Percentiles rank a stretch among this genome's conserved stretches.
Conservation (phyloP, 30 jellyfish, hydroid and myxozoan genomes). For the Rhopilema esculentum region DNA sequence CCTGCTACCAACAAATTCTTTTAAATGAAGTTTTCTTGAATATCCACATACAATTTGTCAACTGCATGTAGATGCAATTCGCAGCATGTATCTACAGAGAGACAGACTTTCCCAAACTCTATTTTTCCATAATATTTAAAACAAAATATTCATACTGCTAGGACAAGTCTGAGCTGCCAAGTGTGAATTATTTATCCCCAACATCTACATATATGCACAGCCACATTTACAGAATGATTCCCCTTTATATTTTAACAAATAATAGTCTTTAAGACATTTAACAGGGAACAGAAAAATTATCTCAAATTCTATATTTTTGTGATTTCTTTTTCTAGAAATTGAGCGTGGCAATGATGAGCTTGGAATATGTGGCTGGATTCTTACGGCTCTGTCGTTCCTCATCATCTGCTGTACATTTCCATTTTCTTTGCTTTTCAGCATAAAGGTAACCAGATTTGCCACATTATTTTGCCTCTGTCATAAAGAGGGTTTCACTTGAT, state of each 20-base stretch:
- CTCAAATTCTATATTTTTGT: not conserved
- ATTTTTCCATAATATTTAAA: too few relatives aligned
- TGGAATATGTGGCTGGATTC: constrained; percentile 84
- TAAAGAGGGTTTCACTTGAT: not conserved
- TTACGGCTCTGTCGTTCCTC: constrained; percentile 70
- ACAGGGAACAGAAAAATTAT: not conserved
- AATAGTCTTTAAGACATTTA: not conserved
- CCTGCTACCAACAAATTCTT: too few relatives aligned
- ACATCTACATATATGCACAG: too few relatives aligned
- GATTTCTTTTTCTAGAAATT: constrained; percentile 2
- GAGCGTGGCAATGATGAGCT: constrained; percentile 37
- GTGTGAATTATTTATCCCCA: too few relatives aligned
- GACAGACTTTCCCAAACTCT: too few relatives aligned
- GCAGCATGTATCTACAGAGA: too few relatives aligned
- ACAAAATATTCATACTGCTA: too few relatives aligned
- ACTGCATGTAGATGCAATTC: too few relatives aligned
- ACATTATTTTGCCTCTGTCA: not conserved
- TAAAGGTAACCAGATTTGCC: constrained; percentile 84
- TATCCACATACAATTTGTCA: too few relatives aligned
- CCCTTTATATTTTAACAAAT: not conserved
- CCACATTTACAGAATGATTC: too few relatives aligned
- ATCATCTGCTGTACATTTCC: constrained; percentile 87
- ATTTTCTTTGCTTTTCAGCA: constrained; percentile 86
- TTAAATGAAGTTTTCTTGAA: too few relatives aligned
- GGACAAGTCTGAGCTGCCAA: too few relatives aligned